Evolutionary conservation across 2,888 invertebrate species (phyloP).

Genomic region (Xestia sexstrigata): DNA sequence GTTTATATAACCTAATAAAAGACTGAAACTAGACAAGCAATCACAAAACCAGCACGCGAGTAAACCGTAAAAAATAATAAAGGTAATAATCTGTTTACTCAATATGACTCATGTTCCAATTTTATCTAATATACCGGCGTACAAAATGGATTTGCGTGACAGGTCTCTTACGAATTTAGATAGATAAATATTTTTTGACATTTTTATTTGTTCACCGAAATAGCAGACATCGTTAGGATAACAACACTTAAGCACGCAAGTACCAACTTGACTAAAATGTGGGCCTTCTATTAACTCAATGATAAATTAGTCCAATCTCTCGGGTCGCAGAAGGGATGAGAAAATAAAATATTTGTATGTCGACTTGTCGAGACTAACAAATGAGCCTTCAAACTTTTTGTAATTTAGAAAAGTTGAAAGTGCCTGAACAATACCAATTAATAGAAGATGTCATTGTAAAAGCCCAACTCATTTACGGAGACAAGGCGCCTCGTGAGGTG

Average conservation of each 20-base stretch:
- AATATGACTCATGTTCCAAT: background rate
- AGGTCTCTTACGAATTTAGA: background rate
- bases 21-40: background rate
- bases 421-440: background rate
- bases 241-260: slow-evolving; percentile 15
- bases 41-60: slow-evolving; percentile 24
- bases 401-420: background rate
- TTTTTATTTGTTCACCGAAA: slow-evolving; percentile 28
- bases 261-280: slow-evolving; percentile 12
- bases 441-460: background rate
- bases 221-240: slow-evolving; percentile 29
- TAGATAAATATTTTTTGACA: background rate
- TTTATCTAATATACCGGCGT: background rate
- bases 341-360: slow-evolving; percentile 1
- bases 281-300: slow-evolving; percentile 11
- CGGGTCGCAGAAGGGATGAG: background rate
- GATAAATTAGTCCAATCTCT: slow-evolving; percentile 17
- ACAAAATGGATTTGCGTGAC: slow-evolving; percentile 12
- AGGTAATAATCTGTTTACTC: slow-evolving; percentile 2
- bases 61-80: slow-evolving; percentile 22
- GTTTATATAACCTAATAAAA: slow-evolving; percentile 9
- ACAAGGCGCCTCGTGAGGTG: too few relatives aligned
- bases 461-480: too few relatives aligned
- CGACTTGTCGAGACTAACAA: background rate
- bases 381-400: slow-evolving; percentile 1